phyloP scores from a whole-genome alignment of 2,113 vertebrate species.

The Rhabdomys dilectus region DNA sequence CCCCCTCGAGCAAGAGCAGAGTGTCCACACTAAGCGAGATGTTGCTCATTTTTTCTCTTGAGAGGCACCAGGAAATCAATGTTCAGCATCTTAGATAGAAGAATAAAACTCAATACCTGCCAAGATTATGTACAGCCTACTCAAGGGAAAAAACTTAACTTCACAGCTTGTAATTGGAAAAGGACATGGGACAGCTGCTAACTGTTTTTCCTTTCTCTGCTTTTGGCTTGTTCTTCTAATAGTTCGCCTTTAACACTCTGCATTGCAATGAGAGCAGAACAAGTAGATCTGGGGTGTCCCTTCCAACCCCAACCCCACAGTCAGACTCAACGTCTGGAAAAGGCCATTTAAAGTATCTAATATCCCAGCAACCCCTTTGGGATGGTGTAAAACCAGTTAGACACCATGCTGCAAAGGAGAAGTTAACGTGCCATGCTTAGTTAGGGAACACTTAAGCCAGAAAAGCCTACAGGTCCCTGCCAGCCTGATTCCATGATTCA shows the following conservation, averaged over 20 bases:
- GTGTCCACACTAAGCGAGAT: slow-evolving; percentile 3
- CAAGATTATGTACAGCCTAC: slow-evolving; percentile 76
- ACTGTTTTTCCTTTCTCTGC: slow-evolving; percentile 71
- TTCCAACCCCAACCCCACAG: background rate
- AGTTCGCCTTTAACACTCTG: slow-evolving; percentile 42
- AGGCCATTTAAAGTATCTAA: slow-evolving; percentile 45
- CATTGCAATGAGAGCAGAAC: background rate
- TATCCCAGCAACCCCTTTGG: background rate
- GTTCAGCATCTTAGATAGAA: slow-evolving; percentile 60
- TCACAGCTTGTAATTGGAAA: slow-evolving; percentile 80
- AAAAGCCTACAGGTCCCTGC: slow-evolving; percentile 22
- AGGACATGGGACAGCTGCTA: slow-evolving; percentile 78
- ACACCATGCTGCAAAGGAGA: slow-evolving; percentile 21
- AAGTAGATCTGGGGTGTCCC: slow-evolving; percentile 13
- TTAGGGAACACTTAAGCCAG: background rate
- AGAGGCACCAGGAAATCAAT: slow-evolving; percentile 42
- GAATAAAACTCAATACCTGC: slow-evolving; percentile 70
- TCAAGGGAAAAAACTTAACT: slow-evolving; percentile 61
- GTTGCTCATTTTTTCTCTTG: slow-evolving; percentile 52
- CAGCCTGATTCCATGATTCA: slow-evolving; percentile 60
- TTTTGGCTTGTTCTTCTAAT: slow-evolving; percentile 68
- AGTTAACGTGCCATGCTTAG: background rate
- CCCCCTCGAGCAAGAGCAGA: background rate
- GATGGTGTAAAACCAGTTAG: slow-evolving; percentile 50
- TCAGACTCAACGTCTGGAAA: slow-evolving; percentile 48